A percentile compares a stretch with the other conserved stretches of the same genome.
Conservation (phyloP, 2,888 invertebrate species). For the Yponomeuta evonymella region DNA sequence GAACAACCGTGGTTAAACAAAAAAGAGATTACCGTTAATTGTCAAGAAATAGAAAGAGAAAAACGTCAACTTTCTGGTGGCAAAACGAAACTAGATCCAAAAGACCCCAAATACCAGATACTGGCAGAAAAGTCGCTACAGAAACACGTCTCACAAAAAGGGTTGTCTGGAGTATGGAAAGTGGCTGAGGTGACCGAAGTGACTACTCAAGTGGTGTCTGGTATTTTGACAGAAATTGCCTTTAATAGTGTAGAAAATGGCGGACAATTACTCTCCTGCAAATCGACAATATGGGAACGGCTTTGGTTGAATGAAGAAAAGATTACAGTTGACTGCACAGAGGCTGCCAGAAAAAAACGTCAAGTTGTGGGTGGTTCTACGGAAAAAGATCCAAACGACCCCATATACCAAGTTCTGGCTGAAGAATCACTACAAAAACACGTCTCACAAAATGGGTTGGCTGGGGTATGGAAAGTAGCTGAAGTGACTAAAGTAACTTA, state of each 20-base stretch:
- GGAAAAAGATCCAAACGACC: constrained; percentile 29
- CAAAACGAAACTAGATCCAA: constrained; percentile 24
- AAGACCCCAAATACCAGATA: constrained; percentile 26
- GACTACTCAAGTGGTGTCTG: constrained; percentile 58
- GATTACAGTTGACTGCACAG: constrained; percentile 25
- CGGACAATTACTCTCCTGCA: constrained; percentile 42
- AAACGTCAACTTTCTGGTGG: constrained; percentile 18
- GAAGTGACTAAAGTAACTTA: constrained; percentile 43
- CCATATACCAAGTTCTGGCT: constrained; percentile 26
- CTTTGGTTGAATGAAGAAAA: constrained; percentile 28
- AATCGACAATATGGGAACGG: constrained; percentile 28
- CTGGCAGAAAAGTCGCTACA: constrained; percentile 36
- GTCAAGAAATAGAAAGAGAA: constrained; percentile 7
- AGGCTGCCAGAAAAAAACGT: constrained; percentile 26
- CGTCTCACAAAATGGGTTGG: constrained; percentile 19
- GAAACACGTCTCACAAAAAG: constrained; percentile 31
- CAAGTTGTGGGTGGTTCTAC: constrained; percentile 34
- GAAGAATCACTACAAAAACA: constrained; percentile 31
- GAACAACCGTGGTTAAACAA: constrained; percentile 11
- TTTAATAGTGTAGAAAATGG: constrained; percentile 47
- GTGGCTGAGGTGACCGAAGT: constrained; percentile 48
- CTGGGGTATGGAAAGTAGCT: constrained; percentile 28
- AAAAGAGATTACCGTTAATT: constrained; percentile 11
- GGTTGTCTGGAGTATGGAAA: constrained; percentile 25
- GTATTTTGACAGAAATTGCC: constrained; percentile 43